phyloP scores from a whole-genome alignment of 2,113 vertebrate species.

The Albula goreensis region DNA sequence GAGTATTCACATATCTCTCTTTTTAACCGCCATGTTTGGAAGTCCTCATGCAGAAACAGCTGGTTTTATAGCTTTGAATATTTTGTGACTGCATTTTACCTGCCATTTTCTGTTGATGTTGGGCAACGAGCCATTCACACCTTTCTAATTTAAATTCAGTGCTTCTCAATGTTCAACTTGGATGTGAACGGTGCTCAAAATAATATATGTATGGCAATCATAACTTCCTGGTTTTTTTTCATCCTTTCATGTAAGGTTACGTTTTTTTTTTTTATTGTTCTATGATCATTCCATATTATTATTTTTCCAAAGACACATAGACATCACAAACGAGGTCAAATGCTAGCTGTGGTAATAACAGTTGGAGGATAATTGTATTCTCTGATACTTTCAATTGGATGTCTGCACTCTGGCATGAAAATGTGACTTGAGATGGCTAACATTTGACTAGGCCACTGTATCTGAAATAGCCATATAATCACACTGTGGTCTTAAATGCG shows the following conservation, averaged over 20 bases:
- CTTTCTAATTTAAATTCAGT: neutral
- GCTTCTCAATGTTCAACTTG: neutral
- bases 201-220: neutral
- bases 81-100: constrained; percentile 24
- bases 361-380: neutral
- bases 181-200: neutral
- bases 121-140: neutral
- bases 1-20: constrained; percentile 39
- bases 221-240: neutral
- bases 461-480: neutral
- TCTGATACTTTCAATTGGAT: neutral
- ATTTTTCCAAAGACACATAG: neutral
- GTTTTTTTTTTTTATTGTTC: neutral
- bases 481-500: neutral
- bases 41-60: constrained; percentile 35
- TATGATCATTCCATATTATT: neutral
- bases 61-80: neutral
- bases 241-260: neutral
- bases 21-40: constrained; percentile 30
- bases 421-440: neutral
- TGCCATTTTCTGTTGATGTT: constrained; percentile 4
- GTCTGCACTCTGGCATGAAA: neutral
- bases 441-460: neutral
- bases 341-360: neutral
- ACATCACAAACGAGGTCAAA: neutral